Base-by-base conservation (phyloP, 2,888 invertebrate species). In the Xanthorhoe spadicearia region DNA sequence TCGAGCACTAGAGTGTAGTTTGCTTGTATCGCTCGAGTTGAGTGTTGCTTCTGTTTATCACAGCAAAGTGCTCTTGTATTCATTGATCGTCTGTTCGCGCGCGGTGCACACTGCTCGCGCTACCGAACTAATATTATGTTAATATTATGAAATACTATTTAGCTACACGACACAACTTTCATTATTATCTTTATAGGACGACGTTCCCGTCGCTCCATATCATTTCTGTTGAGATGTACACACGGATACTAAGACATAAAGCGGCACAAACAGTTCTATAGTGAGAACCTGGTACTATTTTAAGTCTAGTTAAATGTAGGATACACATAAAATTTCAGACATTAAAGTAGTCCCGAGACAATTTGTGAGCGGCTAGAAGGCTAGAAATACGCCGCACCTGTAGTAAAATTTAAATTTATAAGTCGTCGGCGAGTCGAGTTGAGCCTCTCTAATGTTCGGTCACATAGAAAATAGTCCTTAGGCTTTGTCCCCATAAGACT, bases 71-170 rank as follows among this genome's bases (percentile, higher is more conserved):
- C 35, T 68, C 68, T 51, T 48, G 65, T 68, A 66, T 64, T 66
- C 69, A 68, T 59, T 46, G 58, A 63, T 53, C 65, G 61, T 59
- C 59, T 60, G 56, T 68, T 61, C 38, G 4, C 32, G 7, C 13
- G 38, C 38, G 38, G 10, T 43, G 38, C 48, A 17, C 48, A 17
- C 48, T 43, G 38, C 48, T 8, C 48, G 48, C 48, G 48, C 15
- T 8, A 13, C 43, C 48, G 15, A 48, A 15, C 48, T 52, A 60
- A 61, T 61, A 68, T 69, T 66, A 64, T 68, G 65, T 51, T 60
- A 66, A 64, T 71, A 56, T n/a, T 69, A 60, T 61, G 56, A 60
- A 68, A 66, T 63, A 66, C 59, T 66, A 28, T 60, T 60, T 8
- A 35, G n/a, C 32, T 32, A 32, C 32, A 18, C 13, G 51, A 52